These are phyloP conservation scores for Enteromius mattozi DNA, from an alignment of 2,797 vertebrate genomes.

Conservation along the genomic window DNA sequence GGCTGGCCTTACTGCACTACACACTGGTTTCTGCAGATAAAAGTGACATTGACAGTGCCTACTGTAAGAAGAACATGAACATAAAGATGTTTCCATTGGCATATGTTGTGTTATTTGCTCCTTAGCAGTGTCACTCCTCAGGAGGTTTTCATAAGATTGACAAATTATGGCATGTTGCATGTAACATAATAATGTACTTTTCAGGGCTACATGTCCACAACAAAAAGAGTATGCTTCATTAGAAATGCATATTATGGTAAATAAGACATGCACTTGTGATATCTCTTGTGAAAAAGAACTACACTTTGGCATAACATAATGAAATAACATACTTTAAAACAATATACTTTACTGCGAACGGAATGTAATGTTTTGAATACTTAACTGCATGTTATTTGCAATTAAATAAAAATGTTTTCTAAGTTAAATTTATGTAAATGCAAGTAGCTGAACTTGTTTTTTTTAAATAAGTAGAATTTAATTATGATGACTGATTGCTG, in stretches of 20 bases:
- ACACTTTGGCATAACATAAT: neutral
- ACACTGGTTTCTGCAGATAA: slow-evolving; percentile 45
- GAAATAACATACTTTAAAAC: neutral
- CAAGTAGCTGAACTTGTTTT: neutral
- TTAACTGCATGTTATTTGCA: neutral
- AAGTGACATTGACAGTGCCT: slow-evolving; percentile 29
- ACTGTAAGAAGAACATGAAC: slow-evolving; percentile 1
- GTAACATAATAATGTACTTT: neutral
- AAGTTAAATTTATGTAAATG: neutral
- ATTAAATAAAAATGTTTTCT: neutral
- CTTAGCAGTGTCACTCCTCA: neutral
- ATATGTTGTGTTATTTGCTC: neutral
- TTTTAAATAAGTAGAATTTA: neutral
- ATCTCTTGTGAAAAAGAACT: neutral
- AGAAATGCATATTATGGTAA: neutral
- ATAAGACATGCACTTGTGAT: neutral
- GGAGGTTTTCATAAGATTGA: neutral
- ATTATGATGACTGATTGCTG: neutral
- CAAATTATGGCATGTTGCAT: neutral
- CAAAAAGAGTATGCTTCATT: neutral
- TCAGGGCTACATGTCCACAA: neutral
- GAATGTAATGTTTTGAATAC: neutral
- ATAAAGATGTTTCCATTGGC: neutral
- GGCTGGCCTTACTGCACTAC: slow-evolving; percentile 30
- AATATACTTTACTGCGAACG: slow-evolving; percentile 45